Evolutionary conservation across 2,888 invertebrate genomes (phyloP), one percentile per base, ranked within the genome.

Genomic region (Drosophila flavopinicola): DNA sequence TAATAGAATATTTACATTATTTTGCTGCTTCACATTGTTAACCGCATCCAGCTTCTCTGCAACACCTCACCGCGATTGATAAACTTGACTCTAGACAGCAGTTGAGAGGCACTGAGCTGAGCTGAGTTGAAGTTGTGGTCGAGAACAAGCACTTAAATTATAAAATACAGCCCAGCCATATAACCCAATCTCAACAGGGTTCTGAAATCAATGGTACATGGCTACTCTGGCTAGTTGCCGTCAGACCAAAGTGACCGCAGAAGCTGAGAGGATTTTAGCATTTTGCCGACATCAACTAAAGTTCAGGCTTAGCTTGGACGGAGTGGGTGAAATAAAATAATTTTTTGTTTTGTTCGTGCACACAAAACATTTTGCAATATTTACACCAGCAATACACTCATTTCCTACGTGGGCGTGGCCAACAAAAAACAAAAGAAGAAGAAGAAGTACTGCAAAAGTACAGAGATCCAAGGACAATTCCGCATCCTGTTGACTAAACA

Each of bases 331-430:
- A 53, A 37, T 54, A 44, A 54, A 61, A 38, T 41, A 27, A 1
- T n/a, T 44, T 48, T 37, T 35, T 25, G 10, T 45, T 32, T 13
- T 10, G 23, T 13, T 38, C 20, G 39, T 37, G 37, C 52, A 52
- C 25, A 52, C 27, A 58, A 61, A 64, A 61, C 78, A 75, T 70
- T 78, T 69, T 78, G 63, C 59, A 79, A 79, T 78, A 77, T 78
- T 75, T 79, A 73, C 78, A 75, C 57, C 54, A 61, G 70, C 73
- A 73, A 79, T 79, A 80, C 80, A 73, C 75, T 73, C 59, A 72
- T 80, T 78, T 78, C 68, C 80, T 49, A 33, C 9, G 37, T 35
- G 53, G 45, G 69, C 37, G 30, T 33, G 47, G 49, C 29, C 25
- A 11, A 37, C 10, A 41, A 11, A 29, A 44, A 38, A 33, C 44